Base-by-base conservation (phyloP, 2,888 invertebrate genomes). In the Ommatoiulus sabulosus region DNA sequence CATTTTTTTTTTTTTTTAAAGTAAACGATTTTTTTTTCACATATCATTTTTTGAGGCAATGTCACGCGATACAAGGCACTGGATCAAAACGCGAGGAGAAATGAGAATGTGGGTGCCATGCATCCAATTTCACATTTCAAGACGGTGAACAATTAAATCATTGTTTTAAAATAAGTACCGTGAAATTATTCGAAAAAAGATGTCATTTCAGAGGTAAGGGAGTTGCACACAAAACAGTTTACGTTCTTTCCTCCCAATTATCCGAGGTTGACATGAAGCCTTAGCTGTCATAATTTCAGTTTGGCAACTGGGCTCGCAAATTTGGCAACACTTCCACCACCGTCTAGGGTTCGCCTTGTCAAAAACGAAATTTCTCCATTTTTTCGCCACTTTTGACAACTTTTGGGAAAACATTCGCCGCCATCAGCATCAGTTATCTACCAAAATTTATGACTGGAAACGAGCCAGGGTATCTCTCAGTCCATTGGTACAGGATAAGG, bases 251-350 rank as follows among this genome's bases (percentile, higher is more conserved):
- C 63, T 63, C n/a, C 63, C 63, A 63, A 63, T 63, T 63, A 63
- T 63, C 63, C 63, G 63, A 63, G 63, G 17, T 63, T 63, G 63
- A 20, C 17, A 63, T 63, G 63, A n/a, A 63, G 63, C 63, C 63
- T 63, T 63, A 63, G 63, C 63, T 63, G 63, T 63, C 63, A 63
- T 63, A 63, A 63, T 63, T 63, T 63, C 20, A 63, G 63, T 63
- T 63, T 63, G 63, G 63, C n/a, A 63, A 63, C 63, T 20, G 63
- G 7, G 63, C n/a, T 63, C 63, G n/a, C 63, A 63, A 63, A 63
- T 63, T 63, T 63, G 63, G 63, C 63, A 63, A 63, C 63, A 63
- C 63, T 63, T 63, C 63, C n/a, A n/a, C 63, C 63, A 63, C n/a
- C 63, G n/a, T 63, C 63, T n/a, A 63, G 17, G n/a, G 63, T 63